These are phyloP conservation scores for Eristalis arbustorum DNA, from an alignment of 2,888 invertebrate genomes.

Conservation along the genomic window DNA sequence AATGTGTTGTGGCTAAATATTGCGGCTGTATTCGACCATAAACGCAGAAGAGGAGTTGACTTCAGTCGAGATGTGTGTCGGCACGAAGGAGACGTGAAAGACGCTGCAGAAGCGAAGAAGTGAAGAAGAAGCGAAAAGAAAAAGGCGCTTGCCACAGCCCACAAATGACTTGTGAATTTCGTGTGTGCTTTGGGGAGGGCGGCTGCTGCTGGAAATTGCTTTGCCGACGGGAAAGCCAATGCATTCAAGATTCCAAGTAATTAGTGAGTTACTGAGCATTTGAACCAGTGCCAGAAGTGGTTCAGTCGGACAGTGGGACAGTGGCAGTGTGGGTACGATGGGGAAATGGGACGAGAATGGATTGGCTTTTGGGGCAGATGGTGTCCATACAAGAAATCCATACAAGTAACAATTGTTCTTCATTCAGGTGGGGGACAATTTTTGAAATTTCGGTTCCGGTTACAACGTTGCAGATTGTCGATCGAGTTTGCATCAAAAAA, in stretches of 20 bases:
- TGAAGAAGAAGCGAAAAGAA: background rate
- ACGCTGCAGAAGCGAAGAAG: background rate
- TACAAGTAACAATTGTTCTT: no score
- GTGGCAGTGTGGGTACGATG: background rate
- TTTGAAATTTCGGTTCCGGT: no score
- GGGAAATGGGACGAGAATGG: no score
- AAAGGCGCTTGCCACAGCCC: conserved; percentile 63
- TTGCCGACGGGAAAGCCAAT: conserved; percentile 56
- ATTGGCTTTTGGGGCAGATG: no score
- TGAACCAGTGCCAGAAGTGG: background rate
- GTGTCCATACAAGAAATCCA: no score
- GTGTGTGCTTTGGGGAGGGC: background rate
- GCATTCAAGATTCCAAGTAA: background rate
- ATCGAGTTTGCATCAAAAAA: no score
- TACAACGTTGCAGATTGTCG: no score
- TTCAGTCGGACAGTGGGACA: background rate
- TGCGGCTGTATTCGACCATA: conserved; percentile 73
- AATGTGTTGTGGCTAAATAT: conserved; percentile 75
- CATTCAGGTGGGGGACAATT: no score
- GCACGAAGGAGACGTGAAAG: conserved; percentile 21
- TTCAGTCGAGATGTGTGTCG: conserved; percentile 32
- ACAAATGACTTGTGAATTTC: conserved; percentile 52
- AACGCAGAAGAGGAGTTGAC: conserved; percentile 70
- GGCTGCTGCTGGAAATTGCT: background rate
- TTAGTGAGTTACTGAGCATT: conserved; percentile 6